Evolutionary conservation across 2,888 invertebrate genomes (phyloP), one percentile per base, ranked within the genome.

Genomic region (Thymelicus lineola): DNA sequence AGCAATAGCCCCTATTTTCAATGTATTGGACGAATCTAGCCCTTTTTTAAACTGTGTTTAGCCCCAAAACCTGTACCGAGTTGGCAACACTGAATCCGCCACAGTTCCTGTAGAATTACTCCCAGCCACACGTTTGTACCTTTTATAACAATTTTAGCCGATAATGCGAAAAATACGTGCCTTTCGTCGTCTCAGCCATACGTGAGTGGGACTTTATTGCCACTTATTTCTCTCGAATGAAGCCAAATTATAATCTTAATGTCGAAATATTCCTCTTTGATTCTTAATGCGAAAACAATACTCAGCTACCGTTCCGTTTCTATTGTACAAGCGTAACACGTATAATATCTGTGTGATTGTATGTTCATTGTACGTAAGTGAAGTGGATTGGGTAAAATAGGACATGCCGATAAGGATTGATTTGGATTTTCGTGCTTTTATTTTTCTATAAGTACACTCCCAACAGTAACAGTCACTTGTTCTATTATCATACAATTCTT

Each of bases 91-190:
- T n/a, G n/a, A n/a, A n/a, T n/a, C n/a, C 71, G 74, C 74, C 72
- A 77, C 77, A 77, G 76, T 77, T 79, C 74, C 77, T 74, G 72
- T 74, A 75, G 77, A 80, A 77, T 85, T 85, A 84, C 84, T 84
- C 84, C 84, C 85, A 83, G 86, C 87, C 84, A 81, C 80, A 89
- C 89, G 89, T 90, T 84, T 86, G 85, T 87, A 87, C 86, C 88
- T 88, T 88, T 89, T 89, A 89, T 87, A 89, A 92, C 91, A 91
- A 92, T 91, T 80, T 92, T 88, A 87, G 86, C 83, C 88, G 88
- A 88, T 92, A 91, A 91, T 91, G 90, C 85, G 91, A 92, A 91
- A 91, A 91, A 89, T 92, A 93, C 91, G 92, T 92, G 93, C 86
- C 83, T 81, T 86, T 84, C 82, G 81, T 81, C 83, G 81, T 81